Base-by-base conservation (phyloP, 92 coral and sea anemone genomes). In the Paragorgia papillata region DNA sequence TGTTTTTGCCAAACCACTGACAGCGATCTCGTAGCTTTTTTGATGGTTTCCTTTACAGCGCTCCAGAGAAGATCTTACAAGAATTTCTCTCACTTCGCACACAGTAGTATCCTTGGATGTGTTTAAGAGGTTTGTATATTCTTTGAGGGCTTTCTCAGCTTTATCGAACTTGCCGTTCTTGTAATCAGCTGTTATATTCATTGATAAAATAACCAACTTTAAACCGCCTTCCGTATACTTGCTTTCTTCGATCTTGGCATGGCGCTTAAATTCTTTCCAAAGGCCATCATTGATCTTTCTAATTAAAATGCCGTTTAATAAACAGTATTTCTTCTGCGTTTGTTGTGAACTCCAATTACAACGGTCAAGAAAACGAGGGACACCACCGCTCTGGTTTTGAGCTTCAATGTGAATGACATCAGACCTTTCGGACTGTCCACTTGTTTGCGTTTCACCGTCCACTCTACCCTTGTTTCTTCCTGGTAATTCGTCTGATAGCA, bases 231-330 rank as follows among this genome's bases (percentile, higher is more conserved):
- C 44, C 3, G 10, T 1, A 62, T 41, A 62, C 19, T 62, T 62
- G n/a, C 20, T 43, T n/a, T 62, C 24, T 43, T 62, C 44, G 9
- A 10, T 62, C 44, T 31, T 28, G 2, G 34, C 68, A 62, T 21
- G 68, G 31, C 43, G 43, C 24, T 10, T 1, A 31, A 62, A 62
- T 8, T 62, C 40, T 1, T 62, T 24, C 44, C 48, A 62, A 37
- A 2, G 19, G 39, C 68, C 68, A 62, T 62, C 68, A 34, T 62
- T 62, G 31, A 62, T 33, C 19, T 9, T 62, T 62, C 68, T 37
- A 62, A 62, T 62, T 25, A 62, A 62, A 62, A 27, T 28, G 27
- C 68, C 68, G 41, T 62, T 62, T 26, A 62, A 19, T 0, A 31
- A 31, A 62, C 21, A 37, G 24, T 27, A 62, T 9, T 25, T 62